phyloP scores from a whole-genome alignment of 2,113 vertebrate species.

The Scartelaos histophorus region DNA sequence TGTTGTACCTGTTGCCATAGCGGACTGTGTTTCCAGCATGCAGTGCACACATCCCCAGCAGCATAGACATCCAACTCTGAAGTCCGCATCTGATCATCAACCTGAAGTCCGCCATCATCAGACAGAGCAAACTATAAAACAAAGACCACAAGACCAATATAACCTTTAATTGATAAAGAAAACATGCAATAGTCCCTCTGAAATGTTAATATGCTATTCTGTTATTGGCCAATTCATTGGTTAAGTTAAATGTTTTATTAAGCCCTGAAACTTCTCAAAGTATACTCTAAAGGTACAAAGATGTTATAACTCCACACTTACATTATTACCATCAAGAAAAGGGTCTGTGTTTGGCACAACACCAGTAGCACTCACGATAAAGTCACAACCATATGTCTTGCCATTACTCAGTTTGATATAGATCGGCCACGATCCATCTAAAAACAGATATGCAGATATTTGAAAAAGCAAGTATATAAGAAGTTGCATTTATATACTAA shows the following conservation, averaged over 20 bases:
- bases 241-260: too few relatives aligned
- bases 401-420: constrained; percentile 88
- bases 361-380: constrained; percentile 94
- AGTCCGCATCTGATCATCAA: constrained; percentile 88
- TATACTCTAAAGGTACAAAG: background rate
- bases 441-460: constrained; percentile 9
- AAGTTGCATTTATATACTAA: background rate
- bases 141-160: too few relatives aligned
- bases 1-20: constrained; percentile 93
- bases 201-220: too few relatives aligned
- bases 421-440: constrained; percentile 85
- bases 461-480: background rate
- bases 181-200: background rate
- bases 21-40: constrained; percentile 83
- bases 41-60: constrained; percentile 91
- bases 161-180: too few relatives aligned
- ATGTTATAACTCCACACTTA: constrained; percentile 64
- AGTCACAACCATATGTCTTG: constrained; percentile 89
- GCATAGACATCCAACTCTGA: constrained; percentile 86
- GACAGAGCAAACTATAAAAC: constrained; percentile 83
- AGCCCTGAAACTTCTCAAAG: background rate
- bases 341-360: constrained; percentile 86
- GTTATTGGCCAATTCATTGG: too few relatives aligned
- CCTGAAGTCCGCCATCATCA: constrained; percentile 84
- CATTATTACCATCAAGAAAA: constrained; percentile 86